Evolutionary conservation across 2,888 invertebrate species (phyloP).

Genomic region (Rotaria macrura): DNA sequence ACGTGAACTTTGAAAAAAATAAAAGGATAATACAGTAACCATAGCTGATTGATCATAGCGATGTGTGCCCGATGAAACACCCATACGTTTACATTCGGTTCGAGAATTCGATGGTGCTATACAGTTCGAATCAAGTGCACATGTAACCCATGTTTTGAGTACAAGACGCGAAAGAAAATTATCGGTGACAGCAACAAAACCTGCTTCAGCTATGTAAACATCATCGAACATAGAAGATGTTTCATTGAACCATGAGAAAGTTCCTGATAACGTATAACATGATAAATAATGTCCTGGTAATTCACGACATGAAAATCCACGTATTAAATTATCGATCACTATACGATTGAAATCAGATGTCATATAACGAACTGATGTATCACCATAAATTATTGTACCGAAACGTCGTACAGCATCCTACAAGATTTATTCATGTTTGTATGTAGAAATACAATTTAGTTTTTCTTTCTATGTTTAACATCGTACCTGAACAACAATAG

Average conservation of each 20-base stretch:
- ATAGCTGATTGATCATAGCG: slow-evolving; percentile 24
- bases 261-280: neutral
- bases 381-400: slow-evolving; percentile 4
- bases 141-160: slow-evolving; percentile 22
- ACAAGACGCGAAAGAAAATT: neutral
- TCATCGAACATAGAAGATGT: neutral
- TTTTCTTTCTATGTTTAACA: too few relatives aligned
- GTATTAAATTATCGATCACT: neutral
- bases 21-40: neutral
- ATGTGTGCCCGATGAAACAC: neutral
- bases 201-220: slow-evolving; percentile 11
- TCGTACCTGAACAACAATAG: neutral
- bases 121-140: neutral
- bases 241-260: slow-evolving; percentile 16
- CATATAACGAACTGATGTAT: slow-evolving; percentile 17
- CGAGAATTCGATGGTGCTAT: neutral
- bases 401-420: slow-evolving; percentile 9
- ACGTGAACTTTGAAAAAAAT: neutral
- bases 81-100: neutral
- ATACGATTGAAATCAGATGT: neutral
- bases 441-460: neutral
- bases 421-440: neutral
- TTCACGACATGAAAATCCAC: neutral
- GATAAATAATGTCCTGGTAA: neutral
- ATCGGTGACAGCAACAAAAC: neutral